Evolutionary conservation across 2,113 vertebrate species (phyloP), one percentile per base, ranked within the genome.

Genomic region (Corythaeola cristata): DNA sequence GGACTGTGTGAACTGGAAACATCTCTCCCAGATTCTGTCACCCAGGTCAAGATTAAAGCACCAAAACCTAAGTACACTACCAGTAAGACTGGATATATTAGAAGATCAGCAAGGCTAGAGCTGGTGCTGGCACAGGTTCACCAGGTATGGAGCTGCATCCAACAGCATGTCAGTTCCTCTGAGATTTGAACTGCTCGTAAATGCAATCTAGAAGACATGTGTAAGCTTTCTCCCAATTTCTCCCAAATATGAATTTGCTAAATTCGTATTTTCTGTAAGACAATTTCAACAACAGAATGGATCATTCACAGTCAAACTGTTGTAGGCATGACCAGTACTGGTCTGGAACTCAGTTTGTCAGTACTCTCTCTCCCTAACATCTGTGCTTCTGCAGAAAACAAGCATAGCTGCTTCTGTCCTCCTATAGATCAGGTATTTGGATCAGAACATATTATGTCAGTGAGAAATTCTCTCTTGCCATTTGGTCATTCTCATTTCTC

Each of bases 1-100:
- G 99, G 99, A 62, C 95, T 99, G 63, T 93, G 98, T 39, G 97
- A 99, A 74, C 90, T 99, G 82, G 99, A 99, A 85, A 94, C 97
- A 19, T 87, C 92, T 95, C 98, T 99, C 59, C 97, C 96, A 15
- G 72, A 93, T 71, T 98, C 98, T 59, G 90, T 98, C 62, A 96
- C 95, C 20, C 98, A 98, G 53, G 89, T 97, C 27, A 63, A 72
- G 37, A 97, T 96, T 90, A 97, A 95, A 95, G 84, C 83, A 41
- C 97, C 97, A 39, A 98, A 97, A 94, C 96, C 98, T 17, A 98
- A 95, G 96, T 45, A 44, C 50, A 62, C 39, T 33, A 94, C 92
- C 72, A 98, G 98, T 64, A 97, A 97, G 81, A 85, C 95, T 53
- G 98, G 98, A 33, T 98, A 96, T 73, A 90, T 98, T 84, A 98